These are phyloP conservation scores for Drosophila prosaltans DNA, from an alignment of 1,140 invertebrate species.

Conservation along the genomic window DNA sequence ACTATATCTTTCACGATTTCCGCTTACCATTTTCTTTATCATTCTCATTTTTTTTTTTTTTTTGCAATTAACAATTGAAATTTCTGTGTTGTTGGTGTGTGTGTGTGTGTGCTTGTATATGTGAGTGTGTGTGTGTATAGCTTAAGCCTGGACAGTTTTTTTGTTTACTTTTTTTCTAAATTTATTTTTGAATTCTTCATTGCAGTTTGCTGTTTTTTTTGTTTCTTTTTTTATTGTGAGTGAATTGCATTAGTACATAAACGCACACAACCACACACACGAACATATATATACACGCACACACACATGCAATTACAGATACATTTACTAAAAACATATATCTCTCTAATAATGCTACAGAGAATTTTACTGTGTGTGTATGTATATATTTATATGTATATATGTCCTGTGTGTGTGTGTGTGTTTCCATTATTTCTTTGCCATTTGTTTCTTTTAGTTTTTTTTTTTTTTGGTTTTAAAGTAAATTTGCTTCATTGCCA, in stretches of 20 bases:
- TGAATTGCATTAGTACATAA: slow-evolving; percentile 5
- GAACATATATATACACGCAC: background rate
- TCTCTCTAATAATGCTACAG: slow-evolving; percentile 19
- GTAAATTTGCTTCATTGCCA: slow-evolving; percentile 55
- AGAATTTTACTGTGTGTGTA: slow-evolving; percentile 22
- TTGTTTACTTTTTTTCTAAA: background rate
- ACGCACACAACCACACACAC: background rate
- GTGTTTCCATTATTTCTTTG: background rate
- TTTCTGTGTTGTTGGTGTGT: background rate
- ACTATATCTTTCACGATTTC: slow-evolving; percentile 2
- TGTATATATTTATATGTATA: slow-evolving; percentile 36
- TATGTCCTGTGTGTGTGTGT: background rate
- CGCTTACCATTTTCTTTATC: background rate
- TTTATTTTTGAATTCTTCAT: background rate
- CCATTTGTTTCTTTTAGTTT: slow-evolving; percentile 1
- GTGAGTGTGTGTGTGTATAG: background rate
- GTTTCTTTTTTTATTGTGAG: slow-evolving; percentile 6
- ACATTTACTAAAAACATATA: slow-evolving; percentile 6
- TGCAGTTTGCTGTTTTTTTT: background rate
- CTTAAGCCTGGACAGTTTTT: slow-evolving; percentile 7
- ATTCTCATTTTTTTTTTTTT: background rate
- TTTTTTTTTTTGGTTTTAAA: slow-evolving; percentile 37
- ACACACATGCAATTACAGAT: slow-evolving; percentile 8
- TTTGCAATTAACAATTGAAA: slow-evolving; percentile 4
- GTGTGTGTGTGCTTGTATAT: background rate